Base-by-base conservation (phyloP, 2,888 invertebrate genomes). In the Leptopilina myrica region DNA sequence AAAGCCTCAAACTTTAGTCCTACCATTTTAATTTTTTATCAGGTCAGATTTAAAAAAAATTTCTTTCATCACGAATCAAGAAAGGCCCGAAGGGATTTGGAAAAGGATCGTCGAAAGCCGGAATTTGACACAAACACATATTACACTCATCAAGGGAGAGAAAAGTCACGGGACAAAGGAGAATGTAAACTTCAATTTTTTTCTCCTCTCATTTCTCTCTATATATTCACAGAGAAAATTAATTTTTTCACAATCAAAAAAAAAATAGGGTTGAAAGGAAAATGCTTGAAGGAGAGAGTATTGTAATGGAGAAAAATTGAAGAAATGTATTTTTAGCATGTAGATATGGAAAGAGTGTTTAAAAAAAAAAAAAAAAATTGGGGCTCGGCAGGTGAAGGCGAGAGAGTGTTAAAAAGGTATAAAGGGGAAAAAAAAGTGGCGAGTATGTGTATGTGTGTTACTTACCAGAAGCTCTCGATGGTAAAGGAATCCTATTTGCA, bases 401-500 rank as follows among this genome's bases (percentile, higher is more conserved):
- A 53, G 76, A 76, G 69, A 77, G 46, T 43, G 65, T 20, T 14
- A 20, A 49, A 26, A 53, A 49, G 9, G 9, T 15, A 46, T 62
- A 69, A 53, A 33, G 5, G 5, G 33, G 64, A 59, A 80, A 8
- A 81, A 76, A 80, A 81, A 77, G 81, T 81, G 8, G 78, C 80
- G 80, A 78, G 82, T 49, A 3, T 49, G 49, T 49, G 82, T 49
- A 3, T 49, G 49, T 49, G 49, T 49, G 49, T 78, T 80, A 79
- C 95, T 95, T 94, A 96, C 96, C 96, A 93, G 96, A 95, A 93
- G 95, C 95, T 93, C 96, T 94, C 90, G 96, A 96, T 91, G 96
- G 96, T 92, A 96, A 93, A 89, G 96, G 96, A 92, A 96, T 96
- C 92, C 97, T 95, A 93, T 97, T 97, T 90, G 96, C 96, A 92